These are phyloP conservation scores for Periophthalmus magnuspinnatus DNA, from an alignment of 2,797 vertebrate genomes.

Conservation along the genomic window DNA sequence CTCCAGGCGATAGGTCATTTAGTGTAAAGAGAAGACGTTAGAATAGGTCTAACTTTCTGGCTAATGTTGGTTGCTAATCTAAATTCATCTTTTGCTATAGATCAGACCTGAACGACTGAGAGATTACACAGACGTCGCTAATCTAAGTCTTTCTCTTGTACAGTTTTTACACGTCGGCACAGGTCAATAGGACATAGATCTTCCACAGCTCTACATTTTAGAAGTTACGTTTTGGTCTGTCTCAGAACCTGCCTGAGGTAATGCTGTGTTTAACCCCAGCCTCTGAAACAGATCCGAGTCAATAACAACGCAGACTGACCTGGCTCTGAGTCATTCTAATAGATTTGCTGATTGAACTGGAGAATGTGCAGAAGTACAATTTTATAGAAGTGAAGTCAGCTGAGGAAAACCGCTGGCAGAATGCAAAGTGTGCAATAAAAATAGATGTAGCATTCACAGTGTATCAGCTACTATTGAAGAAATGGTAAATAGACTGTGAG, in stretches of 20 bases:
- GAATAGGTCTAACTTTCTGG: too few species aligned
- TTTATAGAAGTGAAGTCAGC: slow-evolving; percentile 2
- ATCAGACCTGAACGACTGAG: too few species aligned
- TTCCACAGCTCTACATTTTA: neutral
- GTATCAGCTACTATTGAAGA: neutral
- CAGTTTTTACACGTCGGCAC: neutral
- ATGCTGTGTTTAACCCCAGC: neutral
- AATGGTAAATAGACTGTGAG: neutral
- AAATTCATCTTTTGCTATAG: too few species aligned
- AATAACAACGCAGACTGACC: neutral
- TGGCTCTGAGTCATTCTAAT: slow-evolving; percentile 4
- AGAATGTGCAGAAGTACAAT: slow-evolving; percentile 5
- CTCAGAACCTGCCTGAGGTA: neutral
- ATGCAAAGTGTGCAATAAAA: slow-evolving; percentile 4
- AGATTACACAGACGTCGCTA: too few species aligned
- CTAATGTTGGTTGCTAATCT: neutral
- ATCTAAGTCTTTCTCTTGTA: neutral
- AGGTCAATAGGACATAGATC: neutral
- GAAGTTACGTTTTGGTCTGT: neutral
- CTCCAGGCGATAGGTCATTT: neutral
- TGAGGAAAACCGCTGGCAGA: slow-evolving; percentile 1
- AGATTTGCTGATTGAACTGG: neutral
- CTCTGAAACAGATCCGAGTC: slow-evolving; percentile 2
- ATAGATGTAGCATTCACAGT: neutral
- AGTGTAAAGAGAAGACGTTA: too few species aligned